These are phyloP conservation scores for Rhinoraja longicauda DNA, from an alignment of 2,797 vertebrate species.

Conservation along the genomic window DNA sequence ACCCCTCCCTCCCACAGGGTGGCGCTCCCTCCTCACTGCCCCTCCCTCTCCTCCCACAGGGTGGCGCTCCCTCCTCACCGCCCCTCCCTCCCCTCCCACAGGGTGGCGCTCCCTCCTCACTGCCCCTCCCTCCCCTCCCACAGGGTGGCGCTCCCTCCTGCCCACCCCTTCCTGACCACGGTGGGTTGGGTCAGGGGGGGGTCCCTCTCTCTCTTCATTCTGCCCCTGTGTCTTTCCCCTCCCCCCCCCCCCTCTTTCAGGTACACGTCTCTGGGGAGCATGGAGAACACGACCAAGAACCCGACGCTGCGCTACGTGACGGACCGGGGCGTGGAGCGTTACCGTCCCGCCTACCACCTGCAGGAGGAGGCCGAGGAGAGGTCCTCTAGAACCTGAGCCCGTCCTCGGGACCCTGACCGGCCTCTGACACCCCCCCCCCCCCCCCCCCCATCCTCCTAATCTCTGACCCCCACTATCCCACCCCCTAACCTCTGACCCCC, in stretches of 20 bases:
- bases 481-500: too few species aligned
- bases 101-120: background rate
- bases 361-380: constrained; percentile 85
- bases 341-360: constrained; percentile 75
- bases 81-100: background rate
- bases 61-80: too few species aligned
- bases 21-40: too few species aligned
- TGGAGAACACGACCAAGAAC: constrained; percentile 77
- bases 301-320: constrained; percentile 64
- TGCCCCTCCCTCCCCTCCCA: background rate
- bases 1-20: too few species aligned
- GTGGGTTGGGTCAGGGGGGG: too few species aligned
- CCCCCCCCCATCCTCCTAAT: too few species aligned
- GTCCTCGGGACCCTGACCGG: accelerated
- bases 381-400: constrained; percentile 54
- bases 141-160: too few species aligned
- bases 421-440: background rate
- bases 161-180: too few species aligned
- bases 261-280: constrained; percentile 88
- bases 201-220: too few species aligned
- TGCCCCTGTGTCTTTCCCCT: background rate
- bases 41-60: too few species aligned
- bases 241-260: constrained; percentile 49
- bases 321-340: constrained; percentile 60
- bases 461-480: too few species aligned